Evolutionary conservation across 2,888 invertebrate genomes (phyloP), one percentile per base, ranked within the genome.

Genomic region (Gari tellinella): DNA sequence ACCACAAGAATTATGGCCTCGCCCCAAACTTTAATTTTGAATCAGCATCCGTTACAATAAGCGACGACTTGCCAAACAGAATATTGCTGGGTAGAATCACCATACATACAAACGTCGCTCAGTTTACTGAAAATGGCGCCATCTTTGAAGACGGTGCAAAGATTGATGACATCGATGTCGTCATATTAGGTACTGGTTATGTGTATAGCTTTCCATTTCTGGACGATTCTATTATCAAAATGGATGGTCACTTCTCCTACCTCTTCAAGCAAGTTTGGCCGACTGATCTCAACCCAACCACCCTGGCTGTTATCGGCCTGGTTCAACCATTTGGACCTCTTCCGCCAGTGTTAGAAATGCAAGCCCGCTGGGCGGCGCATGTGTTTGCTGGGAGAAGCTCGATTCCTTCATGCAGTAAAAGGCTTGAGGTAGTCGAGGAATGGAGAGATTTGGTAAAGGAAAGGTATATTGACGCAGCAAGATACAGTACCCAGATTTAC

Each of bases 281-380:
- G 17, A 64, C 69, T 7, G 78, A 80, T 19, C 21, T 80, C 15
- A 57, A 81, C 14, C 80, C 74, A 2, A 52, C 56, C 8, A 79
- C 82, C 7, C 66, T 84, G n/a, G 84, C 82, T 3, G 81, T 84
- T 2, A 65, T 84, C 23, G 84, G 84, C n/a, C 60, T 83, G 15
- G 81, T 84, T 23, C 84, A 84, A 41, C 84, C 84, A 7, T 82
- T 84, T 56, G 84, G 84, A 10, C 69, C 80, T 14, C 69, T 84
- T 5, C 81, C 83, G 14, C 84, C 84, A 25, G 72, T 84, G 12
- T 61, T 83, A 1, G 85, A 85, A 61, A 73, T 80, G 12, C 85
- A 85, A 52, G 73, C 82, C 0, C 60, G 86, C 65, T 80, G 81
- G 74, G 82, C 81, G 1, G 67, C 81, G 4, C 61, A 70, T 7